phyloP scores from a whole-genome alignment of 2,888 invertebrate species.

The Tetrapedia diversipes region DNA sequence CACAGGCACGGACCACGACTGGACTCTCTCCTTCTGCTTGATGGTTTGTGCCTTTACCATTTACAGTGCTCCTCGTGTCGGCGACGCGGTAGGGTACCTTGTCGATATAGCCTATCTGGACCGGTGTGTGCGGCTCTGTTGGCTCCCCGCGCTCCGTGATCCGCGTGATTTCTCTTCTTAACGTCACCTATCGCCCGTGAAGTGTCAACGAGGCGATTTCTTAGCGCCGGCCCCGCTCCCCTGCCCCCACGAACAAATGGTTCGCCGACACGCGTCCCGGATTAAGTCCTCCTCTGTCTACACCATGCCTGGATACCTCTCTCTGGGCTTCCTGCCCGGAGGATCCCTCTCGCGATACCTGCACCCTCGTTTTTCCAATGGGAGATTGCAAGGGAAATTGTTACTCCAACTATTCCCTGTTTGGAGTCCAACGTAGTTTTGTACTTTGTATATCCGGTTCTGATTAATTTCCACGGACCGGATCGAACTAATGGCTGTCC shows the following conservation, averaged over 20 bases:
- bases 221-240: conserved; percentile 59
- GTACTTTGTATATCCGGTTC: too few relatives aligned
- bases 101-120: conserved; percentile 70
- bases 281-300: conserved; percentile 54
- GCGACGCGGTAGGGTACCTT: conserved; percentile 70
- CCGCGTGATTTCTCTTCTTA: conserved; percentile 68
- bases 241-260: conserved; percentile 62
- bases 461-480: background rate
- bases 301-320: conserved; percentile 12
- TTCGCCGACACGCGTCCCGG: conserved; percentile 57
- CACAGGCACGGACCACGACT: background rate
- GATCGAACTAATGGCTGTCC: conserved; percentile 12
- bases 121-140: conserved; percentile 40
- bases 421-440: background rate
- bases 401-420: too few relatives aligned
- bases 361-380: too few relatives aligned
- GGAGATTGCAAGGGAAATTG: too few relatives aligned
- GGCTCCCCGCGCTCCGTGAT: conserved; percentile 46
- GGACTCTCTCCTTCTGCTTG: conserved; percentile 24
- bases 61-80: conserved; percentile 71
- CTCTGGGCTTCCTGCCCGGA: conserved; percentile 3
- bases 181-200: conserved; percentile 63
- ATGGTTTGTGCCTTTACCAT: conserved; percentile 67
- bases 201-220: conserved; percentile 65
- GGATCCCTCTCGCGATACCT: background rate